phyloP scores from a whole-genome alignment of 37 sponge, comb jelly and placozoan species.

The Aphrocallistes beatrix region DNA sequence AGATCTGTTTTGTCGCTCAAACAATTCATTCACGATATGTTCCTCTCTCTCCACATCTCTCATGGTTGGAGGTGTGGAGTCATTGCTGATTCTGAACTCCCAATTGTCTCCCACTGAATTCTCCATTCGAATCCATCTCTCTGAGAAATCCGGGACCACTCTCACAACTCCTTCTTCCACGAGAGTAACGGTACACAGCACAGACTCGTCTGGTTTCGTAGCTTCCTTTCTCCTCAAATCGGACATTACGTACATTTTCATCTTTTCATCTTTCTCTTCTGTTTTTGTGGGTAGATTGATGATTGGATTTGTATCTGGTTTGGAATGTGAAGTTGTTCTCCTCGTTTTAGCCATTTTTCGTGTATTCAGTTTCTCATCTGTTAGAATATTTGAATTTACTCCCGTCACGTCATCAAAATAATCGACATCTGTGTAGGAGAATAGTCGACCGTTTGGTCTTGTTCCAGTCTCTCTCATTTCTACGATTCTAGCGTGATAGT shows the following conservation, averaged over 20 bases:
- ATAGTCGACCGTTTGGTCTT: neutral
- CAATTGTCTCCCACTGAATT: neutral
- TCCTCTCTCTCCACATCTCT: conserved; percentile 10
- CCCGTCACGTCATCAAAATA: neutral
- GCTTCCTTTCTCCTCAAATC: neutral
- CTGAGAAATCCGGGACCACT: neutral
- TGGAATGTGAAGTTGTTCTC: neutral
- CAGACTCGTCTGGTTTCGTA: neutral
- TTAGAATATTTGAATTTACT: neutral
- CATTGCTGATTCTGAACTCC: neutral
- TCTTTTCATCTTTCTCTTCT: neutral
- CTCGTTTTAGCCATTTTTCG: neutral
- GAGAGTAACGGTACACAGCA: neutral
- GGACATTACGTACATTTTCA: neutral
- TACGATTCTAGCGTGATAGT: neutral
- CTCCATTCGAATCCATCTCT: neutral
- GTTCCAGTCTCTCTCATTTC: neutral
- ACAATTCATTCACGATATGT: neutral
- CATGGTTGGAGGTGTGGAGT: neutral
- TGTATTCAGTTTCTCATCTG: neutral
- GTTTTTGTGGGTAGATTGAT: neutral
- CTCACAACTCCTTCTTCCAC: neutral
- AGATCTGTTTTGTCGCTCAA: neutral
- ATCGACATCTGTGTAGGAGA: neutral
- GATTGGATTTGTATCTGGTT: neutral